Conservation (phyloP, 1,140 invertebrate species). For the Drosophila lowei region DNA sequence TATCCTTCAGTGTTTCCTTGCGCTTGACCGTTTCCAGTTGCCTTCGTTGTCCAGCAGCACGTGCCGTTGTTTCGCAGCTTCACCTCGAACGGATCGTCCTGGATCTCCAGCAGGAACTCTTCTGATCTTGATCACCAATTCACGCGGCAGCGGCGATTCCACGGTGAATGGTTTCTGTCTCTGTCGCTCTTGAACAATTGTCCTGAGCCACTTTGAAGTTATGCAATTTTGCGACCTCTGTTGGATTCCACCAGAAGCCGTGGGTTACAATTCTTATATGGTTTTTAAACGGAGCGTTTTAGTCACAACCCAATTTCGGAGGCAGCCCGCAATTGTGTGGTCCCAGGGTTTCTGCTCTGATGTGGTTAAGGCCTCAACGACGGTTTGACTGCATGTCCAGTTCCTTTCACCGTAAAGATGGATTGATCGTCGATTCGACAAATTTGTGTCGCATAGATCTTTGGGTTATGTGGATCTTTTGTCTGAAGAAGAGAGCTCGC, state of each 20-base stretch:
- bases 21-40: conserved; percentile 97
- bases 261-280: no score
- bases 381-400: conserved; percentile 86
- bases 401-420: conserved; percentile 90
- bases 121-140: conserved; percentile 94
- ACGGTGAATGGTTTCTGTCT: conserved; percentile 87
- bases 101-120: conserved; percentile 94
- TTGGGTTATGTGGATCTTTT: no score
- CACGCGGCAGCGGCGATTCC: conserved; percentile 90
- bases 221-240: no score
- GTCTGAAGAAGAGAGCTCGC: conserved; percentile 81
- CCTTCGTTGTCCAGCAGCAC: conserved; percentile 97
- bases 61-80: conserved; percentile 97
- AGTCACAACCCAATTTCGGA: no score
- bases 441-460: conserved; percentile 80
- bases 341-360: no score
- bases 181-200: no score
- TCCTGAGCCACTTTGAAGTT: conserved; percentile 99
- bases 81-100: conserved; percentile 99
- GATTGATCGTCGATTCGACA: conserved; percentile 90
- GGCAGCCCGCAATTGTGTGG: no score
- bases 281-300: no score
- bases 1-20: conserved; percentile 90
- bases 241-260: no score
- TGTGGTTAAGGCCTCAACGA: conserved; percentile 87